phyloP scores from a whole-genome alignment of 2,888 invertebrate species.

The Mycalesis mineus region DNA sequence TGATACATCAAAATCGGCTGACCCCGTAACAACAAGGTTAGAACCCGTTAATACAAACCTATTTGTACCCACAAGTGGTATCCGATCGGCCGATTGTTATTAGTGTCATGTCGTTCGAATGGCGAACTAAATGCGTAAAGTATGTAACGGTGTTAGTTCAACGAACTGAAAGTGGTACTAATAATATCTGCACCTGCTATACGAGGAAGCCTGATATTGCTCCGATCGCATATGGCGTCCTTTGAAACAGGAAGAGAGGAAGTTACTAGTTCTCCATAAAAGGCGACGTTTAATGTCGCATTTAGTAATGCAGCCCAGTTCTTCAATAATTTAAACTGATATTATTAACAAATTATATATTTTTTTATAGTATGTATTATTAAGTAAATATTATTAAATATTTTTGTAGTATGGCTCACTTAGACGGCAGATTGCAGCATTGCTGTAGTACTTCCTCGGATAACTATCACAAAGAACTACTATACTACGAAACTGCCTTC shows the following conservation, averaged over 20 bases:
- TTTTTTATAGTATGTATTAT: too few species aligned
- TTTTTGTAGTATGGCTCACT: too few species aligned
- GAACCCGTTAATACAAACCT: slow-evolving; percentile 40
- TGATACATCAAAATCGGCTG: not conserved
- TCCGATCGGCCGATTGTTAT: slow-evolving; percentile 66
- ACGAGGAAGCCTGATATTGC: slow-evolving; percentile 51
- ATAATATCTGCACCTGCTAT: slow-evolving; percentile 66
- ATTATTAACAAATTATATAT: too few species aligned
- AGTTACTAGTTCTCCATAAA: slow-evolving; percentile 20
- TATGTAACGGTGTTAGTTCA: slow-evolving; percentile 73
- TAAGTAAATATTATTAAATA: too few species aligned
- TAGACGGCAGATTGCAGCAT: too few species aligned
- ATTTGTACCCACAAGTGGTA: slow-evolving; percentile 34
- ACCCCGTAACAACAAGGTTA: slow-evolving; percentile 25
- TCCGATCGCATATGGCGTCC: slow-evolving; percentile 44
- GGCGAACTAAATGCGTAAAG: slow-evolving; percentile 69
- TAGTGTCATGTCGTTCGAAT: slow-evolving; percentile 64
- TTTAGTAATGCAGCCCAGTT: not conserved
- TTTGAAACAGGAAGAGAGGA: slow-evolving; percentile 38
- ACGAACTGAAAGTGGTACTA: slow-evolving; percentile 69
- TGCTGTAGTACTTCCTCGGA: too few species aligned
- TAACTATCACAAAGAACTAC: too few species aligned
- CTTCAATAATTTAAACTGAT: too few species aligned
- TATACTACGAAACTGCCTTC: too few species aligned
- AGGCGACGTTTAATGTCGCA: slow-evolving; percentile 2